Evolutionary conservation across 2,888 invertebrate species (phyloP), one percentile per base, ranked within the genome.

Genomic region (Bimastos eiseni): DNA sequence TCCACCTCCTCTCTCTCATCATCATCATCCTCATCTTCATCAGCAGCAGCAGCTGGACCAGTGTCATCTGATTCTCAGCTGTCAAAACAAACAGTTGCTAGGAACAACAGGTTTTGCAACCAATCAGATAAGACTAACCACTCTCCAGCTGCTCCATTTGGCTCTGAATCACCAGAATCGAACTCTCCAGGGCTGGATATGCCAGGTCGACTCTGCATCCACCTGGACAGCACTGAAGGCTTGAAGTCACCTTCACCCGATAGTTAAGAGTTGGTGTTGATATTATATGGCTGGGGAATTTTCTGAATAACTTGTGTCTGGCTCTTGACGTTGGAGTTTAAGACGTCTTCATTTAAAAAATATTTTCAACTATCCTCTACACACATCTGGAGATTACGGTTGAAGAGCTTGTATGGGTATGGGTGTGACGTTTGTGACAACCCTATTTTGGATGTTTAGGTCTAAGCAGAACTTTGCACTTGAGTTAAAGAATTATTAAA

Each of bases 1-100:
- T 70, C 70, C n/a, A 13, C 70, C 70, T 70, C 70, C 70, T 70
- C 70, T n/a, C n/a, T n/a, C 70, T 70, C 19, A 30, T 17, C 17
- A 0, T n/a, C 30, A 30, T 6, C 84, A 21, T 84, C 86, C 34
- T 3, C 86, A 34, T 11, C 86, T 13, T 34, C 86, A 36, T 34
- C 36, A 36, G 6, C 86, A 86, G 34, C 36, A 36, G 36, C 86
- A 86, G 34, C 24, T 37, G 36, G 37, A 30, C 86, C 34, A 11
- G 86, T 21, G 21, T 36, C 36, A 34, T 37, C 70, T 70, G 70
- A 70, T 70, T n/a, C 86, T 36, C 37, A 34, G 86, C 24, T 36
- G 36, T 86, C 37, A 86, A 86, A 86, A 37, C 86, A 34, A 36
- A 37, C 86, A 86, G 86, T 37, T 37, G 37, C 36, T 86, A 86